These are phyloP conservation scores for Squalus acanthias DNA, from an alignment of 2,797 vertebrate species.

Conservation along the genomic window DNA sequence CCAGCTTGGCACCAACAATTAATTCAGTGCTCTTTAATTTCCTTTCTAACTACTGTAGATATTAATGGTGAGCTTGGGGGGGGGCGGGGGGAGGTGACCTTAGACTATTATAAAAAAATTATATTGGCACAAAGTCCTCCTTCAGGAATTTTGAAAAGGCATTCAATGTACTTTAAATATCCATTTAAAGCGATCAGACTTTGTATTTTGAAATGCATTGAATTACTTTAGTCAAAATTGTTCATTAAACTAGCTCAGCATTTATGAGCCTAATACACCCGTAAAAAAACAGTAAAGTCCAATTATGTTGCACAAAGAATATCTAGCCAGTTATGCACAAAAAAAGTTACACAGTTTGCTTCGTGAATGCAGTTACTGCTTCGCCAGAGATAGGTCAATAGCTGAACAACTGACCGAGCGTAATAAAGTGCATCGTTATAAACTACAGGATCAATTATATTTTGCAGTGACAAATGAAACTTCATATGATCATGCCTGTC, in stretches of 20 bases:
- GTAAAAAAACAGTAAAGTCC: background rate
- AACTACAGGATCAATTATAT: background rate
- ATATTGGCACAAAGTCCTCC: background rate
- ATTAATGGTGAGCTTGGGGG: constrained; percentile 23
- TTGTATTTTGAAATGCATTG: constrained; percentile 18
- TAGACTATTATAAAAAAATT: constrained; percentile 26
- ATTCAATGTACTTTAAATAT: constrained; percentile 20
- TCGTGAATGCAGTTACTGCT: background rate
- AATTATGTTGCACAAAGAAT: background rate
- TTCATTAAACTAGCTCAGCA: constrained; percentile 17
- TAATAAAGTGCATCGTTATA: background rate
- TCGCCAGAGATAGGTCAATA: background rate
- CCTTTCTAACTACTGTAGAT: constrained; percentile 37
- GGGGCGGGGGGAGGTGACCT: background rate
- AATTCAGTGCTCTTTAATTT: constrained; percentile 39
- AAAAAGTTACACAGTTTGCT: background rate
- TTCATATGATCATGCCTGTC: background rate
- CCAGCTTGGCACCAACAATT: constrained; percentile 41
- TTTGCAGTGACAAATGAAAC: background rate
- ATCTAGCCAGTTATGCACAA: background rate
- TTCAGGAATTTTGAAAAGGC: constrained; percentile 23
- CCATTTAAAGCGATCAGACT: constrained; percentile 3
- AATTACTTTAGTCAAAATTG: constrained; percentile 22
- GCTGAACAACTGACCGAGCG: background rate
- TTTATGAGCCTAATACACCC: background rate